Evolutionary conservation across 2,113 vertebrate genomes (phyloP), one percentile per base, ranked within the genome.

Genomic region (Micromys minutus): DNA sequence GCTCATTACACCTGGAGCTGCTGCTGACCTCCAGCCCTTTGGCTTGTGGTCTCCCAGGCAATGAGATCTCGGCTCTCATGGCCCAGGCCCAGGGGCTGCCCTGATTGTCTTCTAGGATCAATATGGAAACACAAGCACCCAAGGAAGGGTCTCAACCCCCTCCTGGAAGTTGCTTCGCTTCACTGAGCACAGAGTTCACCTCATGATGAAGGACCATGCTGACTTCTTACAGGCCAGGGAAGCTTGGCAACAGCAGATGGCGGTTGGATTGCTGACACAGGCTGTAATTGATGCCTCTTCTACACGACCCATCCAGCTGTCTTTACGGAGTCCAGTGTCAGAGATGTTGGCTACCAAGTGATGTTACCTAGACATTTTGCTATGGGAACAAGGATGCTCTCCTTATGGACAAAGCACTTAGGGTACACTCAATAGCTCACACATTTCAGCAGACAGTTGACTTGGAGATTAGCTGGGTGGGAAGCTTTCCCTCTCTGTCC

Each of bases 71-170:
- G 88, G 97, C 96, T 87, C 87, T 34, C 87, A 89, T 83, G 94
- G 94, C 89, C 88, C 72, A 13, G 0, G 63, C 85, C 90, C 97
- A 98, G 97, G 95, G 98, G 97, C 96, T 81, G 45, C 86, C 6
- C 0, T 15, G 57, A 94, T 96, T 98, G 91, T 97, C 87, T 29
- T 84, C 89, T 7, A 21, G 86, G 95, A 90, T 94, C 86, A 93
- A 79, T 74, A 42, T 93, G 98, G 98, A 77, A 94, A 90, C 13
- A 69, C 34, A 94, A 26, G 80, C 75, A 63, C 69, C n/a, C 1
- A 92, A 76, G 80, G 84, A 84, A 76, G 71, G 50, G 94, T 95
- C 90, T 95, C 71, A 93, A 16, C 81, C n/a, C 24, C 36, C 81
- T 90, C 21, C 74, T 63, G 63, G 1, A 55, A 94, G 36, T 52